Evolutionary conservation across 2,888 invertebrate genomes (phyloP).

Genomic region (Thalpophila matura): DNA sequence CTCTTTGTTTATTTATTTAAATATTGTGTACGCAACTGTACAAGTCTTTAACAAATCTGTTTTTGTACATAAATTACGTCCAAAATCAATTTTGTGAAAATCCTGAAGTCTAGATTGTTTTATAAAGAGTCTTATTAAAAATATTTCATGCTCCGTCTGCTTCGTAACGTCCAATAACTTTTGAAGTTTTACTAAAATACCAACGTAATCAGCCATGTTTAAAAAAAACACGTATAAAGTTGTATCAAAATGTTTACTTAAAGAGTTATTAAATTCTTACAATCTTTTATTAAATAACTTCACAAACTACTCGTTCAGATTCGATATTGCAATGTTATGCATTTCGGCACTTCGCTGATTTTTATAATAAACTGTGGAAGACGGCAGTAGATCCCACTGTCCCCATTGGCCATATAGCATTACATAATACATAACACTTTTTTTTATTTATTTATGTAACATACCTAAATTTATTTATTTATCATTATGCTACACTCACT

Average conservation of each 20-base stretch:
- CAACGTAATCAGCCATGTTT: conserved; percentile 2
- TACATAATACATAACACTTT: too few species aligned
- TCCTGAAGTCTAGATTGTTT: background rate
- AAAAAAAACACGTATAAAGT: conserved; percentile 26
- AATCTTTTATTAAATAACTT: conserved; percentile 23
- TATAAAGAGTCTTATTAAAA: background rate
- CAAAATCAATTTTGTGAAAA: background rate
- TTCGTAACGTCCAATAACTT: conserved; percentile 17
- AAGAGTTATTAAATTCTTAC: conserved; percentile 49
- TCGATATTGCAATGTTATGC: conserved; percentile 10
- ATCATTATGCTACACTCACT: too few species aligned
- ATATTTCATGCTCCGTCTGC: conserved; percentile 8
- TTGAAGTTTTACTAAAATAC: conserved; percentile 13
- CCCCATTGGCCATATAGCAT: too few species aligned
- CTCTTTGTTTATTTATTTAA: too few species aligned
- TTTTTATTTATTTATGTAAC: too few species aligned
- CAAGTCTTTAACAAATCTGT: background rate
- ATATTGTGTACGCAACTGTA: background rate
- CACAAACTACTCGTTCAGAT: background rate
- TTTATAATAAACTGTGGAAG: background rate
- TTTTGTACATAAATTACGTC: background rate
- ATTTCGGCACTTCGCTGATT: background rate
- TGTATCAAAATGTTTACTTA: conserved; percentile 20
- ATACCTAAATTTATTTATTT: too few species aligned
- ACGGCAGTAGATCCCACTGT: too few species aligned